These are phyloP conservation scores for Slavum lentiscoides DNA, from an alignment of 2,888 invertebrate genomes.

Conservation along the genomic window DNA sequence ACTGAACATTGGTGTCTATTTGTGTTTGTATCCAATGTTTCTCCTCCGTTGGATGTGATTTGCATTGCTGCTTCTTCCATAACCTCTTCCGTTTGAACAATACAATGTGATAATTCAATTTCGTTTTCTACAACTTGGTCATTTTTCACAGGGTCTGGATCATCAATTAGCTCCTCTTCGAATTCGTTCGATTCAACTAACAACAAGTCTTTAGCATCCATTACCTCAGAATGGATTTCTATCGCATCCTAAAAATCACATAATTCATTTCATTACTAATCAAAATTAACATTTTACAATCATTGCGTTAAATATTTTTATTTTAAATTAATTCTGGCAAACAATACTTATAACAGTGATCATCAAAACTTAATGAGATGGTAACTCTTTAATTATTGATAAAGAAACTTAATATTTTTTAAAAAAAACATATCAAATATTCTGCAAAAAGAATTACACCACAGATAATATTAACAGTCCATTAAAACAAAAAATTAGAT, in stretches of 20 bases:
- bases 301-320: not conserved
- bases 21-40: not conserved
- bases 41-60: not conserved
- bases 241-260: conserved; percentile 10
- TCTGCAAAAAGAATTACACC: too few relatives aligned
- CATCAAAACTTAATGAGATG: not conserved
- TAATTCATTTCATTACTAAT: not conserved
- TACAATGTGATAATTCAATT: conserved; percentile 37
- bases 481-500: too few relatives aligned
- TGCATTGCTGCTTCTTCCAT: conserved; percentile 30
- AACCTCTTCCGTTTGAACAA: conserved; percentile 39
- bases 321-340: too few relatives aligned
- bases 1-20: conserved; percentile 31
- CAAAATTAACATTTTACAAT: not conserved
- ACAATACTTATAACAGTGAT: too few relatives aligned
- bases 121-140: conserved; percentile 33
- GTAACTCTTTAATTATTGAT: not conserved
- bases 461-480: not conserved
- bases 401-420: not conserved
- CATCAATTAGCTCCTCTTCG: conserved; percentile 39
- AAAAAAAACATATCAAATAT: not conserved
- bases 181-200: conserved; percentile 27
- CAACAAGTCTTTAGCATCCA: conserved; percentile 23
- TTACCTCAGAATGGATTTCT: conserved; percentile 1
- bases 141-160: conserved; percentile 9